Evolutionary conservation across 2,797 vertebrate species (phyloP).

Genomic region (Chaunax sp.): DNA sequence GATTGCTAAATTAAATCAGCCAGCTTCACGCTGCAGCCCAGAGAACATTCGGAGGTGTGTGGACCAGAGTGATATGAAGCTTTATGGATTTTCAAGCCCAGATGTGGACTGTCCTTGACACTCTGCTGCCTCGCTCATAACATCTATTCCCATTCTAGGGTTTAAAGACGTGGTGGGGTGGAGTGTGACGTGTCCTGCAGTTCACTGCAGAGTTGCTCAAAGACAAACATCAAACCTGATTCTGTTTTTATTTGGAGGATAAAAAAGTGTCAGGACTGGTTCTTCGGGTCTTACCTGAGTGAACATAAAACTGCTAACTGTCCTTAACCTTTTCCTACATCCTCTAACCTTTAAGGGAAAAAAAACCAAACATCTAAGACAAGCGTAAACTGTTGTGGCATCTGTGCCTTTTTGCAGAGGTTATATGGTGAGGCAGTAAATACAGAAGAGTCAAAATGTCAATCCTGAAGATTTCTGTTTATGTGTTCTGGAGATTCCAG

Average conservation of each 20-base stretch:
- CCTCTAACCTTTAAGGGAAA: constrained; percentile 8
- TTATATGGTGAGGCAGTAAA: constrained; percentile 13
- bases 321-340: constrained; percentile 22
- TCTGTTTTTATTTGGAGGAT: constrained; percentile 7
- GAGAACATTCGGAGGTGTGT: constrained; percentile 52
- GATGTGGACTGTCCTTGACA: constrained; percentile 63
- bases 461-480: constrained; percentile 24
- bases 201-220: constrained; percentile 1
- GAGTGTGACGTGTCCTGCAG: background rate
- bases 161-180: background rate
- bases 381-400: constrained; percentile 6
- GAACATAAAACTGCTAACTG: constrained; percentile 15
- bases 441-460: constrained; percentile 23
- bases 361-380: background rate
- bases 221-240: constrained; percentile 9
- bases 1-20: constrained; percentile 81
- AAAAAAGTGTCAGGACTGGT: background rate
- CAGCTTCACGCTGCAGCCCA: constrained; percentile 50
- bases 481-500: background rate
- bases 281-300: constrained; percentile 2
- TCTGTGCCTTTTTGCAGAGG: constrained; percentile 11
- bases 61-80: constrained; percentile 53
- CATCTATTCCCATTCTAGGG: constrained; percentile 7
- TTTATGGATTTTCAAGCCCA: constrained; percentile 63
- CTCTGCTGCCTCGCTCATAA: constrained; percentile 14